Percentiles rank a stretch among this genome's conserved stretches.
Evolutionary conservation across 2,888 invertebrate genomes (phyloP).

Genomic region (Phlogophora meticulosa): DNA sequence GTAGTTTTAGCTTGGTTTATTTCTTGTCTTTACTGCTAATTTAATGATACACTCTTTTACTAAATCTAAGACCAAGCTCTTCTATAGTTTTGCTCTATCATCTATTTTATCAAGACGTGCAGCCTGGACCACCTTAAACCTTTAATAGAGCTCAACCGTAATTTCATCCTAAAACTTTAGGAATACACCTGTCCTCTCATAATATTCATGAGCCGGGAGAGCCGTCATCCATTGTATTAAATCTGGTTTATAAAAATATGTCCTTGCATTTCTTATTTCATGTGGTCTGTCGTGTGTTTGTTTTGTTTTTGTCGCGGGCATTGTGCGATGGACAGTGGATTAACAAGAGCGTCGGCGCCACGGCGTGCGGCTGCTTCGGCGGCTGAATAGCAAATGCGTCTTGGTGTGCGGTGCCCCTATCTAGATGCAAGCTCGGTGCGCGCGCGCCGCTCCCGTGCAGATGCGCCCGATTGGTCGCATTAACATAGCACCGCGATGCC

Average conservation of each 20-base stretch:
- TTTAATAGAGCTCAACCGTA: constrained; percentile 8
- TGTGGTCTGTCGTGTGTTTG: constrained; percentile 63
- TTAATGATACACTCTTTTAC: constrained; percentile 67
- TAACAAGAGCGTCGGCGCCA: constrained; percentile 88
- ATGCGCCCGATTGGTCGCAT: constrained; percentile 80
- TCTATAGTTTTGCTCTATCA: constrained; percentile 25
- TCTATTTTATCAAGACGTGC: constrained; percentile 27
- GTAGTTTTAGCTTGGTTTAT: constrained; percentile 63
- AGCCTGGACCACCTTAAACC: neutral
- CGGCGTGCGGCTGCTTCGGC: constrained; percentile 73
- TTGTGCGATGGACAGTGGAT: constrained; percentile 86
- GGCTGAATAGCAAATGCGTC: constrained; percentile 84
- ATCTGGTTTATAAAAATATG: constrained; percentile 76
- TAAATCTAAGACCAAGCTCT: constrained; percentile 49
- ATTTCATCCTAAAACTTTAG: constrained; percentile 27
- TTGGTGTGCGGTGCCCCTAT: constrained; percentile 79
- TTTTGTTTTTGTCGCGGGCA: constrained; percentile 80
- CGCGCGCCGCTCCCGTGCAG: constrained; percentile 73
- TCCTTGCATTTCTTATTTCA: constrained; percentile 75
- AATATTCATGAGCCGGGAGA: constrained; percentile 58
- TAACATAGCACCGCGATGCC: constrained; percentile 73
- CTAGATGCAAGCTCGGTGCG: constrained; percentile 75
- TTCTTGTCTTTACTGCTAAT: constrained; percentile 58
- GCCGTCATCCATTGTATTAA: constrained; percentile 73
- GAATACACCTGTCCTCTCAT: constrained; percentile 53